Evolutionary conservation across 1,140 invertebrate species (phyloP).

Genomic region (Pantala flavescens): DNA sequence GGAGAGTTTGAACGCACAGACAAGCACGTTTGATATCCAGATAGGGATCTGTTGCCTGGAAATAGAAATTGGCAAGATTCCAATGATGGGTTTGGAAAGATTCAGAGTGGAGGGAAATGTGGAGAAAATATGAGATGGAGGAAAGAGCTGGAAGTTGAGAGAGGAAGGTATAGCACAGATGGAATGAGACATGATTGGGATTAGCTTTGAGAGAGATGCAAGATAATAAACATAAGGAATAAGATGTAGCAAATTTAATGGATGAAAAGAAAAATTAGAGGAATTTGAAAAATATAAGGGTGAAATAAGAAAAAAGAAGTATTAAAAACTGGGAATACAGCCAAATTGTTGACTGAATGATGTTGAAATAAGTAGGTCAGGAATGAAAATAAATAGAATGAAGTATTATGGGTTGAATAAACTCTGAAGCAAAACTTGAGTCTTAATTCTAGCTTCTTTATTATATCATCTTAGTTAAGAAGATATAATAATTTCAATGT

Average conservation of each 20-base stretch:
- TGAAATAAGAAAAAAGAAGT: not conserved
- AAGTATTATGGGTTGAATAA: no score
- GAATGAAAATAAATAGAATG: no score
- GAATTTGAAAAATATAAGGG: not conserved
- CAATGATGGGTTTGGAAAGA: constrained; percentile 8
- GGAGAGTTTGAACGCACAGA: constrained; percentile 54
- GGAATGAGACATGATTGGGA: not conserved
- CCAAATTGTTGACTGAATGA: no score
- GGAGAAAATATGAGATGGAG: constrained; percentile 11
- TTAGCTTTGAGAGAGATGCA: not conserved
- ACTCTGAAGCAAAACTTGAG: no score
- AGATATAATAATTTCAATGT: no score
- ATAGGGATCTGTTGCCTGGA: constrained; percentile 46
- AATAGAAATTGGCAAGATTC: constrained; percentile 17
- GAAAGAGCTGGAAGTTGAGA: not conserved
- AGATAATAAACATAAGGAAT: not conserved
- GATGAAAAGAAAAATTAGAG: no score
- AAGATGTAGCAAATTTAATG: not conserved
- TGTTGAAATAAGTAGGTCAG: no score
- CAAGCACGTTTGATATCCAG: constrained; percentile 58
- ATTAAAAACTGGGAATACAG: not conserved
- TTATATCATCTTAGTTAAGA: no score
- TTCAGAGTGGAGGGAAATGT: constrained; percentile 12
- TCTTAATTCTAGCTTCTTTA: no score
- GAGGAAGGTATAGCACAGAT: constrained; percentile 1